A percentile compares a stretch with the other conserved stretches of the same genome.
Conservation (phyloP, 2,797 vertebrate genomes). For the Fistularia commersonii region DNA sequence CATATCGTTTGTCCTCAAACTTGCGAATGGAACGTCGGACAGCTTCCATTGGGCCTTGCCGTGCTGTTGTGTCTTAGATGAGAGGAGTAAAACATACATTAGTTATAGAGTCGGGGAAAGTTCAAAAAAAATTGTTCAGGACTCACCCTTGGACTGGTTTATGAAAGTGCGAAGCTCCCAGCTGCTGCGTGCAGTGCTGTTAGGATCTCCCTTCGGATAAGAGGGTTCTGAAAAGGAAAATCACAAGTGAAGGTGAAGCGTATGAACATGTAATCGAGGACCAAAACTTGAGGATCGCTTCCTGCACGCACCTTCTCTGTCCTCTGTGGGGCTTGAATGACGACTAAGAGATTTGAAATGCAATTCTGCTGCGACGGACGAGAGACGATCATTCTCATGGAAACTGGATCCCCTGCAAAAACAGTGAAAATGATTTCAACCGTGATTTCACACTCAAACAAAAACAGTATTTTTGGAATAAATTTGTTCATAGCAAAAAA, state of each 20-base stretch:
- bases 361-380: slow-evolving; percentile 89
- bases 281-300: background rate
- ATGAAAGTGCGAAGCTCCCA: slow-evolving; percentile 95
- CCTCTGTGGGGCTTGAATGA: slow-evolving; percentile 97
- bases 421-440: background rate
- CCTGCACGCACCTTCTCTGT: slow-evolving; percentile 83
- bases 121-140: background rate
- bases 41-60: slow-evolving; percentile 89
- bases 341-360: slow-evolving; percentile 96
- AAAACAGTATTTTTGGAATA: background rate
- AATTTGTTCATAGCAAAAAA: no score
- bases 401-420: slow-evolving; percentile 85
- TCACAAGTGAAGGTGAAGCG: background rate
- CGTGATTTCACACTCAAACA: slow-evolving; percentile 4
- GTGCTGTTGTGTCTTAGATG: slow-evolving; percentile 79
- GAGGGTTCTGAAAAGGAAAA: slow-evolving; percentile 79
- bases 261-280: background rate
- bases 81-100: background rate
- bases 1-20: slow-evolving; percentile 90
- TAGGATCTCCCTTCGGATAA: slow-evolving; percentile 87
- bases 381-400: slow-evolving; percentile 94
- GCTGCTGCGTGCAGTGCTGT: slow-evolving; percentile 80
- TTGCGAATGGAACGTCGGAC: slow-evolving; percentile 87
- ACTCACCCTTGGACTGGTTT: slow-evolving; percentile 89
- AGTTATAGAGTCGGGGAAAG: background rate